Percentiles rank a stretch among this genome's conserved stretches.
Evolutionary conservation across 2,888 invertebrate species (phyloP).

Genomic region (Microctonus brassicae): DNA sequence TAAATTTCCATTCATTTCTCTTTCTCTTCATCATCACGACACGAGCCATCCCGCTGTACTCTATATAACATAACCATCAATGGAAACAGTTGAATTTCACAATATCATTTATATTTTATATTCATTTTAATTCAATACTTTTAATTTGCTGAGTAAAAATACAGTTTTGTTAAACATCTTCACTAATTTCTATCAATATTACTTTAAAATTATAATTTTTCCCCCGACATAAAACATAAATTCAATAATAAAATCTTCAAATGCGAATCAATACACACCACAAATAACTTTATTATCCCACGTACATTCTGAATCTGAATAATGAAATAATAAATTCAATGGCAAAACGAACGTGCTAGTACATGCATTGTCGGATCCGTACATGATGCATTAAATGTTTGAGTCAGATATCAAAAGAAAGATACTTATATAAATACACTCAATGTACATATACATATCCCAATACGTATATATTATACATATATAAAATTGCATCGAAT

Average conservation of each 20-base stretch:
- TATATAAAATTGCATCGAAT: neutral
- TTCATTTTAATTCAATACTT: too few relatives aligned
- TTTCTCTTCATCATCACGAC: neutral
- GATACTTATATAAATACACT: neutral
- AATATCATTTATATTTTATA: too few relatives aligned
- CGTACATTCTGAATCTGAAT: conserved; percentile 1
- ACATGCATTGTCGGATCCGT: neutral
- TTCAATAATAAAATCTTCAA: too few relatives aligned
- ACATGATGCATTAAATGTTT: conserved; percentile 17
- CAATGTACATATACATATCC: neutral
- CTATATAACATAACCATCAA: too few relatives aligned
- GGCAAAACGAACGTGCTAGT: conserved; percentile 12
- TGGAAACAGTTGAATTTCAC: neutral
- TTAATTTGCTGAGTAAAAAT: too few relatives aligned
- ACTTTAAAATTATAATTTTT: too few relatives aligned
- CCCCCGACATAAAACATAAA: too few relatives aligned
- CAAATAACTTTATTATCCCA: neutral
- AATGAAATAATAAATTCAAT: conserved; percentile 9
- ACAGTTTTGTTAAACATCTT: too few relatives aligned
- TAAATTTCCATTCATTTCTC: neutral
- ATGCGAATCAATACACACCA: too few relatives aligned
- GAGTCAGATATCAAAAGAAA: conserved; percentile 10
- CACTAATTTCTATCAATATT: too few relatives aligned
- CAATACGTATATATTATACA: too few relatives aligned
- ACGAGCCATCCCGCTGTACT: too few relatives aligned